Evolutionary conservation across 2,797 vertebrate species (phyloP), one percentile per base, ranked within the genome.

Genomic region (Melanogrammus aeglefinus): DNA sequence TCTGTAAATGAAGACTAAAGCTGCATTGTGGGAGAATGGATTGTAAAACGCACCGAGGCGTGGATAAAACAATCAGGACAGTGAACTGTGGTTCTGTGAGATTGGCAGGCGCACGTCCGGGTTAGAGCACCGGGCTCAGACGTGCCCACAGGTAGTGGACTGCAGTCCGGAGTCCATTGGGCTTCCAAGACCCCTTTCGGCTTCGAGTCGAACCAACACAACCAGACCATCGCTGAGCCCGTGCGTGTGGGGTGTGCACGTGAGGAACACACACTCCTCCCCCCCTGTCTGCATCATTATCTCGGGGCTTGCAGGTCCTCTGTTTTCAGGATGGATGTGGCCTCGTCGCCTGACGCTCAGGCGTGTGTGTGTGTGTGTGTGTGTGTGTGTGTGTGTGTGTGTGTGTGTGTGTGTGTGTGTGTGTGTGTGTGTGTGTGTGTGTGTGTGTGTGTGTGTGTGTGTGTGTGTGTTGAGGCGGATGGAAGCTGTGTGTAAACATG

Each of bases 1-100:
- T 63, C 57, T n/a, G 57, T 63, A 63, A 63, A 63, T 63, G 57
- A 63, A 63, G 21, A 63, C 57, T 63, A 63, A 63, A 63, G 57
- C 57, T 63, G 21, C 21, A 24, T 63, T n/a, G 57, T 63, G 57
- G 6, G 12, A 8, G 21, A 63, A 63, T 24, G 57, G 57, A n/a
- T n/a, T 8, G 57, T 24, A n/a, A 63, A n/a, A 24, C 57, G 57
- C 8, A 63, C 14, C 0, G 4, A 51, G 47, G 47, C 16, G 57
- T 63, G 57, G 24, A 16, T 24, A n/a, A n/a, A 63, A 7, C 21
- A 2, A 63, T n/a, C 21, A n/a, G 57, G 6, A 21, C 6, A 4
- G 47, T 51, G 3, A 51, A 21, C 47, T 51, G 47, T 44, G 3
- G 47, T 18, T 21, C 47, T 57, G 18, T 6, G n/a, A n/a, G 51